These are phyloP conservation scores for Dipodomys merriami DNA, from an alignment of 2,113 vertebrate species.

Conservation along the genomic window DNA sequence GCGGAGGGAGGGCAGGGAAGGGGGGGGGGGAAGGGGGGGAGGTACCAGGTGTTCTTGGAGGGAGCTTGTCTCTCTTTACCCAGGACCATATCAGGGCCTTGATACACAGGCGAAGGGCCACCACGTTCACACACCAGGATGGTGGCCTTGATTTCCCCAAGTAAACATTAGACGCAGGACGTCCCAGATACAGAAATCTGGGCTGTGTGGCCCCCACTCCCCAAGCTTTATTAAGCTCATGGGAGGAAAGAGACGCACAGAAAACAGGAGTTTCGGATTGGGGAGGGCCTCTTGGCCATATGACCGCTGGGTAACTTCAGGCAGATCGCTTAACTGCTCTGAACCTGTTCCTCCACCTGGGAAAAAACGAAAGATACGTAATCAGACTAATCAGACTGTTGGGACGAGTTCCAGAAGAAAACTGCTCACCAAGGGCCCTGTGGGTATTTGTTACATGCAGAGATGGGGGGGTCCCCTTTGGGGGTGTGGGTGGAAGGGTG, in stretches of 20 bases:
- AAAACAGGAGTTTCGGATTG: not conserved
- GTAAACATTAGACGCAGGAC: not conserved
- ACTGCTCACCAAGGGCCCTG: not conserved
- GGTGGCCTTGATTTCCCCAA: constrained; percentile 3
- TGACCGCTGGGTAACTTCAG: not conserved
- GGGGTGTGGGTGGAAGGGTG: not conserved
- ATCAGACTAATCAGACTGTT: not conserved
- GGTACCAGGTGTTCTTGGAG: not conserved
- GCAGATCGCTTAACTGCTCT: not conserved
- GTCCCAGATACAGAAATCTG: not conserved
- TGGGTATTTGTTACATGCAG: no score
- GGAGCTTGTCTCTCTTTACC: not conserved
- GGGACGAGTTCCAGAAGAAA: not conserved
- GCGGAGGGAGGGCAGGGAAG: not conserved
- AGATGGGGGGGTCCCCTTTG: not conserved
- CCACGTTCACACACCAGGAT: not conserved
- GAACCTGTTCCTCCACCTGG: not conserved
- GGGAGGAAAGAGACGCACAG: not conserved
- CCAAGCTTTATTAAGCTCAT: not conserved
- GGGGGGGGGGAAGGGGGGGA: not conserved
- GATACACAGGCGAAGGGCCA: not conserved
- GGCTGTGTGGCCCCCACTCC: not conserved
- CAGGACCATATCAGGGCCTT: not conserved
- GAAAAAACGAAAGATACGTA: not conserved
- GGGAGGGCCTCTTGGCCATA: not conserved